These are phyloP conservation scores for Dolichallabes microphthalmus DNA, from an alignment of 2,113 vertebrate species.

Conservation along the genomic window DNA sequence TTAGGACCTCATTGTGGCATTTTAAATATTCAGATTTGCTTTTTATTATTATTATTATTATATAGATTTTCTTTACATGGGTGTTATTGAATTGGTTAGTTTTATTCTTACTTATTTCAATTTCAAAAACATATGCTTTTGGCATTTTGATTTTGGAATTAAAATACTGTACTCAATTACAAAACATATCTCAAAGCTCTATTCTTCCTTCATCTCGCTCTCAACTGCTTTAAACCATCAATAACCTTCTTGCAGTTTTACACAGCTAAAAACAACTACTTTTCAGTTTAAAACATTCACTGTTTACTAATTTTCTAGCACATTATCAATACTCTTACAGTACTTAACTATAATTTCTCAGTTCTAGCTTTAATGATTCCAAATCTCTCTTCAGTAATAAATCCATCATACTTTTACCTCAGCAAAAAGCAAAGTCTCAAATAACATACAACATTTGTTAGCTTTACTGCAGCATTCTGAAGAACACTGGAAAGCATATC, in stretches of 20 bases:
- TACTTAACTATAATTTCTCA: background rate
- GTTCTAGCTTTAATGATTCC: background rate
- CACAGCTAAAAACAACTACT: background rate
- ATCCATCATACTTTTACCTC: background rate
- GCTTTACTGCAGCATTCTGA: background rate
- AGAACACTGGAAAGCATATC: background rate
- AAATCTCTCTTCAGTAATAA: background rate
- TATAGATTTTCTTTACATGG: background rate
- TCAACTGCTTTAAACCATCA: background rate
- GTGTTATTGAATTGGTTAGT: background rate
- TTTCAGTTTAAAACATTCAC: background rate
- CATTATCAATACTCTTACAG: background rate
- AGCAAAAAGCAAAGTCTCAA: background rate
- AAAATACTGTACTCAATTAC: background rate
- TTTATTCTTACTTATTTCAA: background rate
- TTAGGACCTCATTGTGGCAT: background rate
- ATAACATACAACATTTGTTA: background rate
- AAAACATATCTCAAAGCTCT: background rate
- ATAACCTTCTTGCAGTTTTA: background rate
- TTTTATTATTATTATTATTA: background rate
- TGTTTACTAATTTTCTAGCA: background rate
- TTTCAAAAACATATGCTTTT: background rate
- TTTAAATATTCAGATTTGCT: background rate
- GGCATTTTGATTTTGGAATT: background rate
- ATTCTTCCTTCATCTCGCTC: background rate